Evolutionary conservation across 2,113 vertebrate genomes (phyloP).

Genomic region (rat (Rattus norvegicus)): DNA sequence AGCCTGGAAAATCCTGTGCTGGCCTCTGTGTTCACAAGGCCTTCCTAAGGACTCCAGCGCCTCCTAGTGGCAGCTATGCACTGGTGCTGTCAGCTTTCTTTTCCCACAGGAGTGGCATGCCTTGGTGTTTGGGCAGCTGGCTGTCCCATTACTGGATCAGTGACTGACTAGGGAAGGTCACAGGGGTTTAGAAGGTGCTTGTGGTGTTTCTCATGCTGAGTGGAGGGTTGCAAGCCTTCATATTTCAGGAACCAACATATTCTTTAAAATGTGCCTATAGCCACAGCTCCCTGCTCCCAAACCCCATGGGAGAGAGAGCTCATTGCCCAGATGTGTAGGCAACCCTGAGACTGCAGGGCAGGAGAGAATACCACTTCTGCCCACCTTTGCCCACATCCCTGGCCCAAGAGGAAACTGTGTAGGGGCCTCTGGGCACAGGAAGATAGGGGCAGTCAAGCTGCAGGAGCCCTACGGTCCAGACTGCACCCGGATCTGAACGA

Average conservation of each 20-base stretch:
- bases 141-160: accelerated
- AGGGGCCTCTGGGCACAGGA: no score
- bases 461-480: no score
- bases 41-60: accelerated
- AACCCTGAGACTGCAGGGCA: no score
- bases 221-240: background rate
- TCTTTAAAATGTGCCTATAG: background rate
- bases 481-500: no score
- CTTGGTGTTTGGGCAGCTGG: background rate
- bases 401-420: no score
- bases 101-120: background rate
- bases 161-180: accelerated
- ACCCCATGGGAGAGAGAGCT: no score
- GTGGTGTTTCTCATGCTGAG: background rate
- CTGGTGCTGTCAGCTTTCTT: no score
- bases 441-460: no score
- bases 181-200: background rate
- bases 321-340: no score
- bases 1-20: background rate
- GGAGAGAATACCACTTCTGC: no score
- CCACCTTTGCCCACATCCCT: no score
- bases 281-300: no score
- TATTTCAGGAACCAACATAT: background rate
- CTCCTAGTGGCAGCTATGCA: background rate
- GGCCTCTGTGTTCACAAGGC: background rate